Evolutionary conservation across 2,888 invertebrate species (phyloP).

Genomic region (Tipula helvola): DNA sequence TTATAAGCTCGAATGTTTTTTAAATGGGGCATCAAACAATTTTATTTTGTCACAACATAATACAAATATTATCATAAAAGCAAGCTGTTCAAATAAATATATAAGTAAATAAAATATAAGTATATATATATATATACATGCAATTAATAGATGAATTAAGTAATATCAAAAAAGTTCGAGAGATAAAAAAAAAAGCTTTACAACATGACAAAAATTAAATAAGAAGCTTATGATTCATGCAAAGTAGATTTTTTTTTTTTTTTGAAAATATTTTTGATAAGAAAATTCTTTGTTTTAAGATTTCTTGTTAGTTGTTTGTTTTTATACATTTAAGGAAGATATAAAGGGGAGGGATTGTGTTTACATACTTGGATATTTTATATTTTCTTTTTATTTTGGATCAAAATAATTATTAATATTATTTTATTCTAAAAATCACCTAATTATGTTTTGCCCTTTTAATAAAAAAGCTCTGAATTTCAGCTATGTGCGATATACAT

Average conservation of each 20-base stretch:
- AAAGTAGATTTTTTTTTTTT: background rate
- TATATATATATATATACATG: background rate
- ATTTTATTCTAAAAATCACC: background rate
- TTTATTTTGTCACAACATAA: background rate
- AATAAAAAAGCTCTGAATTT: background rate
- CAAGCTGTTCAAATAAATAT: background rate
- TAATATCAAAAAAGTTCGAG: background rate
- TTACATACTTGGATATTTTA: background rate
- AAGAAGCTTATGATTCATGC: background rate
- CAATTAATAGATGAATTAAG: background rate
- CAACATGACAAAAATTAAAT: constrained; percentile 4
- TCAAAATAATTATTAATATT: background rate
- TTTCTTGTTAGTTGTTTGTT: background rate
- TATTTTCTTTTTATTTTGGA: background rate
- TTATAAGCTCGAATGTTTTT: background rate
- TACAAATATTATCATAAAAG: background rate
- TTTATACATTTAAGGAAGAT: background rate
- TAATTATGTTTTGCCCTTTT: background rate
- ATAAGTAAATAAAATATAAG: background rate
- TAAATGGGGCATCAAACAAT: background rate
- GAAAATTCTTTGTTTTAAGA: constrained; percentile 4
- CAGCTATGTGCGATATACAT: background rate
- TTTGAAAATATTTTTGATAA: background rate
- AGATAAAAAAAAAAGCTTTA: background rate
- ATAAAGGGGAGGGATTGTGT: background rate